Base-by-base conservation (phyloP, 2,888 invertebrate species). In the Ichneumon xanthorius region DNA sequence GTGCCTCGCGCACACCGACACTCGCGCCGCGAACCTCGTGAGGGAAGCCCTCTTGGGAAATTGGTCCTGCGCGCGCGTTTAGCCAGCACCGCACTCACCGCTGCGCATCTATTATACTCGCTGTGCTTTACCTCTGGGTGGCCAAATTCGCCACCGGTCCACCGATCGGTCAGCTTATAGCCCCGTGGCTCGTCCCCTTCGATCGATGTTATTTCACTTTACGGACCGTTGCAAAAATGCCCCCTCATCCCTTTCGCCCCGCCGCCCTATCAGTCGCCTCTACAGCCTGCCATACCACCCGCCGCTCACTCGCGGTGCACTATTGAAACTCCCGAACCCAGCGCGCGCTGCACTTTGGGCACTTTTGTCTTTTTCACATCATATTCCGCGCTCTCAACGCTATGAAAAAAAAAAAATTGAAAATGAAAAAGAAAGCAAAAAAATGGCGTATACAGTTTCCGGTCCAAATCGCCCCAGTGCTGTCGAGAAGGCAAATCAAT, bases 71-170 rank as follows among this genome's bases (percentile, higher is more conserved):
- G 63, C 84, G 76, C 82, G 89, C 90, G 90, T 92, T 88, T 88
- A 88, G 89, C 89, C 88, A 9, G 90, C 90, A 89, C 88, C 88
- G 86, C 87, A 88, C 89, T 92, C 90, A 90, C 92, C 92, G 92
- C 92, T 92, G 92, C 92, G 92, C 92, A 92, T 92, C 92, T 92
- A 92, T 92, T 92, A 92, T 89, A 90, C 90, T 88, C 90, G 91
- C 92, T 90, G 90, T 90, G 91, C 90, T 91, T 91, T 90, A 91
- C 92, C 92, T 91, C 92, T 91, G 92, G 92, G 92, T 92, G 92
- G 92, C 90, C 92, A 90, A 92, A 92, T 92, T 91, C 90, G 88
- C 90, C 89, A 75, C 82, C 75, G 72, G 79, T 72, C 78, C 75
- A 58, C 45, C 77, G 63, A 30, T 63, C 45, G 50, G 30, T 68